A percentile compares a stretch with the other conserved stretches of the same genome.
These are phyloP conservation scores for Hypolimnas misippus DNA, from an alignment of 2,888 invertebrate species.

Conservation along the genomic window DNA sequence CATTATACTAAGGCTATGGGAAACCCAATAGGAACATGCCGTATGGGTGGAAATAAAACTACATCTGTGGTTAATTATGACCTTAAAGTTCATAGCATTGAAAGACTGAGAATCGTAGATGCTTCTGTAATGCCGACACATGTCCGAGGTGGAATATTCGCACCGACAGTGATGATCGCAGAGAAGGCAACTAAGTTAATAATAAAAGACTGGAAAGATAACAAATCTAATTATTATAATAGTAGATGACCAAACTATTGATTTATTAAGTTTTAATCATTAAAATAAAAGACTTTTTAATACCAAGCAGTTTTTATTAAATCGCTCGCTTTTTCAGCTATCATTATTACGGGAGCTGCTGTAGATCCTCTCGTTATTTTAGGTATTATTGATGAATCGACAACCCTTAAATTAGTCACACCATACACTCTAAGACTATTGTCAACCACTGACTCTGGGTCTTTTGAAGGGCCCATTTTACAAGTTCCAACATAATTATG, in stretches of 20 bases:
- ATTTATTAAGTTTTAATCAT: conserved; percentile 15
- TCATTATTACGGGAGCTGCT: conserved; percentile 77
- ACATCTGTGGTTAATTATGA: conserved; percentile 73
- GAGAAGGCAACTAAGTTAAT: conserved; percentile 76
- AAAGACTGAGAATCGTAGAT: conserved; percentile 74
- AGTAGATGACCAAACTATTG: conserved; percentile 9
- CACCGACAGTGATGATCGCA: conserved; percentile 78
- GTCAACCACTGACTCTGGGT: conserved; percentile 73
- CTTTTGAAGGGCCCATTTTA: conserved; percentile 73
- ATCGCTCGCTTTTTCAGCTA: conserved; percentile 79
- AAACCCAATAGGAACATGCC: conserved; percentile 77
- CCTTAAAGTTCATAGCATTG: conserved; percentile 71
- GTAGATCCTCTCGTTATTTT: conserved; percentile 76
- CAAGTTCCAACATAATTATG: conserved; percentile 78
- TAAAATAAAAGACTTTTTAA: conserved; percentile 48
- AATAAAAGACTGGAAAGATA: conserved; percentile 76
- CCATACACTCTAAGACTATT: conserved; percentile 67
- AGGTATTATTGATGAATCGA: conserved; percentile 76
- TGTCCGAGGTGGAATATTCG: conserved; percentile 69
- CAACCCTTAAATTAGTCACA: conserved; percentile 66
- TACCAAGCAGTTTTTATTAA: conserved; percentile 78
- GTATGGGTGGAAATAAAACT: conserved; percentile 73
- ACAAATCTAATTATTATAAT: conserved; percentile 50
- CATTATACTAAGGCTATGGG: conserved; percentile 78
- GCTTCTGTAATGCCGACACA: conserved; percentile 79